Evolutionary conservation across 2,888 invertebrate genomes (phyloP).

Genomic region (Cephalotes varians): DNA sequence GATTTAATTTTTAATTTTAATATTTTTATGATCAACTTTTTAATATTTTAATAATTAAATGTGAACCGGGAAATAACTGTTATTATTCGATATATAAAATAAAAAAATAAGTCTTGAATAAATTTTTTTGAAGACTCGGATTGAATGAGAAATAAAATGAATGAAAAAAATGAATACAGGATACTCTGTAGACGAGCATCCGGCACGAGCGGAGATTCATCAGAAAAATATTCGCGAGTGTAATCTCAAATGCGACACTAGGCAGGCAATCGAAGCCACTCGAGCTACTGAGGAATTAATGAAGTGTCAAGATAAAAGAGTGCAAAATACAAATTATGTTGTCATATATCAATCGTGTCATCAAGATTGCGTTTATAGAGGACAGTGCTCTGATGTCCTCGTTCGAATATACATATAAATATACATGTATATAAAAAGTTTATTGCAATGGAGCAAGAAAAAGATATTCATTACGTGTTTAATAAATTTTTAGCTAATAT

Average conservation of each 20-base stretch:
- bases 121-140: not conserved
- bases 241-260: slow-evolving; percentile 40
- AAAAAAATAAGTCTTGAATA: not conserved
- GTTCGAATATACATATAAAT: slow-evolving; percentile 18
- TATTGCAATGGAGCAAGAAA: not conserved
- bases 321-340: slow-evolving; percentile 60
- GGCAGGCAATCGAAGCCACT: slow-evolving; percentile 1
- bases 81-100: not conserved
- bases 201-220: slow-evolving; percentile 2
- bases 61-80: not conserved
- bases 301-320: not conserved
- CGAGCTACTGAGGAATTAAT: slow-evolving; percentile 18
- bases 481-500: too few species aligned
- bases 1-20: not conserved
- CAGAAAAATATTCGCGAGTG: slow-evolving; percentile 29
- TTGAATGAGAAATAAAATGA: not conserved
- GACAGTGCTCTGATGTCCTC: slow-evolving; percentile 1
- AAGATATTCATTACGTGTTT: not conserved
- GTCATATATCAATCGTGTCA: slow-evolving; percentile 31
- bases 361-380: not conserved
- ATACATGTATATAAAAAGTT: not conserved
- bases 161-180: not conserved
- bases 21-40: not conserved
- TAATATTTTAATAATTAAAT: not conserved
- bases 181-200: not conserved